These are phyloP conservation scores for Pachypeltis micranthus DNA, from an alignment of 1,140 invertebrate species.

Conservation along the genomic window DNA sequence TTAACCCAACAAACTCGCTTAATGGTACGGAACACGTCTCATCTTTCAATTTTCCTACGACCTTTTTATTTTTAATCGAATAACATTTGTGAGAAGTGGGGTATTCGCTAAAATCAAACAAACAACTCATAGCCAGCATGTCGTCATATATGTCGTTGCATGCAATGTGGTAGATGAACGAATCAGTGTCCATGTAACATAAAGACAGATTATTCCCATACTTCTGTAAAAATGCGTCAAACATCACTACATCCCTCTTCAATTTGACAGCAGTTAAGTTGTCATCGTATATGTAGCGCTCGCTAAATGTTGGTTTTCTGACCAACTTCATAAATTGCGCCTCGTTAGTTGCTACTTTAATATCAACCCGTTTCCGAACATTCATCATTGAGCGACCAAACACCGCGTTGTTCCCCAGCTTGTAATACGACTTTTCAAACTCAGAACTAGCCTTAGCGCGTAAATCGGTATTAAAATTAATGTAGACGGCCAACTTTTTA, in stretches of 20 bases:
- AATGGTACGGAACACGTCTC: not conserved
- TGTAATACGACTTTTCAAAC: conserved; percentile 34
- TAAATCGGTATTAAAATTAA: conserved; percentile 30
- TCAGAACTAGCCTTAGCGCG: conserved; percentile 28
- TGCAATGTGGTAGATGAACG: conserved; percentile 31
- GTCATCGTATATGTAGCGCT: conserved; percentile 18
- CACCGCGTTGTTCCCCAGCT: conserved; percentile 33
- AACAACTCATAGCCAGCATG: not conserved
- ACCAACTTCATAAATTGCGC: conserved; percentile 24
- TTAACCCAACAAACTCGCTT: conserved; percentile 34
- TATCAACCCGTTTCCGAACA: conserved; percentile 29
- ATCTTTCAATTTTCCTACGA: conserved; percentile 28
- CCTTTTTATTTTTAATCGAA: conserved; percentile 33
- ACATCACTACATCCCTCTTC: conserved; percentile 8
- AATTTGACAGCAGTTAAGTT: too few relatives aligned
- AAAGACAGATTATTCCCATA: conserved; percentile 17
- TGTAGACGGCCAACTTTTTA: conserved; percentile 31
- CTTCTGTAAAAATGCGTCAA: conserved; percentile 20
- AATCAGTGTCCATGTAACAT: conserved; percentile 35
- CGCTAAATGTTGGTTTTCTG: conserved; percentile 19
- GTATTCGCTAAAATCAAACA: conserved; percentile 25
- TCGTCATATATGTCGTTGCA: conserved; percentile 22
- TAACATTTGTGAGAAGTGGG: conserved; percentile 16
- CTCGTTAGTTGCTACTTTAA: conserved; percentile 28
- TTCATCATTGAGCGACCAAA: conserved; percentile 34